Evolutionary conservation across 2,888 invertebrate species (phyloP).

Genomic region (Palloptera scutellata): DNA sequence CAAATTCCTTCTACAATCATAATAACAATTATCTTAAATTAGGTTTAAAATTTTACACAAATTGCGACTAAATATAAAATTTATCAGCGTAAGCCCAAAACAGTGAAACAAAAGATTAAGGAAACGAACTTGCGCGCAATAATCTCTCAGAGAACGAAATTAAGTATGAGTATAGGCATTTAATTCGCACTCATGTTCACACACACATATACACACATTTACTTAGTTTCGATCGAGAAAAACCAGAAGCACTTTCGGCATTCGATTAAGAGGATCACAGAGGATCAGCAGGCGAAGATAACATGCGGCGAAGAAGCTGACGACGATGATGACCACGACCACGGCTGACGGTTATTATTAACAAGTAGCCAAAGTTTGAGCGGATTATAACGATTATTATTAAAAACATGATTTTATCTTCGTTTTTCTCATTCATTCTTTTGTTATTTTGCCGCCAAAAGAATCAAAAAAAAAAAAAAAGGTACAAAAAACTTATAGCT

Average conservation of each 20-base stretch:
- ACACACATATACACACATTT: too few relatives aligned
- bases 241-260: slow-evolving; percentile 62
- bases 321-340: too few relatives aligned
- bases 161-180: too few relatives aligned
- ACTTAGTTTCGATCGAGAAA: slow-evolving; percentile 35
- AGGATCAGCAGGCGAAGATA: slow-evolving; percentile 53
- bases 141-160: background rate
- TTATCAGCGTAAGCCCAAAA: background rate
- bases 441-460: background rate
- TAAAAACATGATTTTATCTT: slow-evolving; percentile 29
- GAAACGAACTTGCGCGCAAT: slow-evolving; percentile 10
- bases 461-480: background rate
- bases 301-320: slow-evolving; percentile 55
- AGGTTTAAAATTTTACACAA: slow-evolving; percentile 12
- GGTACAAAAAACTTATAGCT: too few relatives aligned
- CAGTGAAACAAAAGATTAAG: slow-evolving; percentile 12
- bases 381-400: slow-evolving; percentile 28
- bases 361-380: slow-evolving; percentile 45
- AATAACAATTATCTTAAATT: slow-evolving; percentile 17
- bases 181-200: too few relatives aligned
- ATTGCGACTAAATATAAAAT: background rate
- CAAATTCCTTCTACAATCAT: background rate
- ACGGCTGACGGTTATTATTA: slow-evolving; percentile 45
- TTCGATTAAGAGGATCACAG: slow-evolving; percentile 61
- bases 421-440: slow-evolving; percentile 6